These are phyloP conservation scores for Plebejus argus DNA, from an alignment of 2,888 invertebrate species.

Conservation along the genomic window DNA sequence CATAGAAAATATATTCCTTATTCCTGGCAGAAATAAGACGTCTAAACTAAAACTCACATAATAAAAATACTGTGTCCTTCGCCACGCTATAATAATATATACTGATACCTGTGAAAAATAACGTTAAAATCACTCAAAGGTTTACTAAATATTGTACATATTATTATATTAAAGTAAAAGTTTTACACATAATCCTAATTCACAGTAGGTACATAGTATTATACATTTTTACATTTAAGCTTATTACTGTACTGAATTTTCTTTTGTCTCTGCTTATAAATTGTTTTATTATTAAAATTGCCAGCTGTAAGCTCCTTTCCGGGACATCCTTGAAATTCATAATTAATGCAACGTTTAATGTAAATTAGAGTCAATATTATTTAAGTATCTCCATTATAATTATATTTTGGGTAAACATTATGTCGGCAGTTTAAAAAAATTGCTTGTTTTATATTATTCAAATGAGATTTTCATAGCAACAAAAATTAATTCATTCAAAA, in stretches of 20 bases:
- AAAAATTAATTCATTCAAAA: too few relatives aligned
- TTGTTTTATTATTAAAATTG: constrained; percentile 3
- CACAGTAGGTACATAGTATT: not conserved
- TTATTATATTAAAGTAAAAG: too few relatives aligned
- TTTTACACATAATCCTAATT: not conserved
- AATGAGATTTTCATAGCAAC: too few relatives aligned
- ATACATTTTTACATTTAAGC: not conserved
- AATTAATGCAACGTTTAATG: not conserved
- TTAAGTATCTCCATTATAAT: not conserved
- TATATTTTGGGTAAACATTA: not conserved
- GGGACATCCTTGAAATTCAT: not conserved
- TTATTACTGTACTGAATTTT: not conserved
- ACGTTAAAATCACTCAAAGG: too few relatives aligned
- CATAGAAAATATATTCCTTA: not conserved
- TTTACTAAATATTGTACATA: too few relatives aligned
- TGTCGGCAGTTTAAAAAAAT: not conserved
- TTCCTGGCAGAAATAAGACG: not conserved
- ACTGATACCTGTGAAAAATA: too few relatives aligned
- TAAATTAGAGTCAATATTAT: not conserved
- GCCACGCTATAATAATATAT: too few relatives aligned
- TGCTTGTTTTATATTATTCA: too few relatives aligned
- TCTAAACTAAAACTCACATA: not conserved
- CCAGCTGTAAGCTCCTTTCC: constrained; percentile 1
- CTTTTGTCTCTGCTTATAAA: constrained; percentile 19
- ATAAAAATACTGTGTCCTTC: too few relatives aligned